Evolutionary conservation across 2,113 vertebrate genomes (phyloP).

Genomic region (Xiphias gladius): DNA sequence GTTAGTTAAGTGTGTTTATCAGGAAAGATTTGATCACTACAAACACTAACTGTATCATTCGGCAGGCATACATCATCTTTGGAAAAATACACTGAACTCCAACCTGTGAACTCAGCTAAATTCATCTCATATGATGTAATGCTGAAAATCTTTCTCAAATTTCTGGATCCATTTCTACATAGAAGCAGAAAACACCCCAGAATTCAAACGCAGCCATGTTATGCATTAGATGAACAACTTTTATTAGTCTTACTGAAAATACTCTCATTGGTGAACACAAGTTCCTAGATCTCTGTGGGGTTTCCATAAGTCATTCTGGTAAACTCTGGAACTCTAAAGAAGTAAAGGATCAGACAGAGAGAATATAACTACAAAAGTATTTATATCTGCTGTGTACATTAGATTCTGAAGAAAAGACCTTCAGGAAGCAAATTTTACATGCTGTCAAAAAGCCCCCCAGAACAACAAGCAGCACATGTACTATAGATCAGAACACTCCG

Average conservation of each 20-base stretch:
- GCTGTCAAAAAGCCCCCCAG: background rate
- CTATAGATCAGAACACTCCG: background rate
- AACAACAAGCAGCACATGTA: background rate
- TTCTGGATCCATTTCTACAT: background rate
- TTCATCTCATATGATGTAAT: background rate
- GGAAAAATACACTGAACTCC: background rate
- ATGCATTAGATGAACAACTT: background rate
- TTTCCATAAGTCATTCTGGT: background rate
- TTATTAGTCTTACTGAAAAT: background rate
- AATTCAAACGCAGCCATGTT: background rate
- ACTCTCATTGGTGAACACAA: too few species aligned
- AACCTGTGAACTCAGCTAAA: background rate
- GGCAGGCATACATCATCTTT: background rate
- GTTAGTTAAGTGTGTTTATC: background rate
- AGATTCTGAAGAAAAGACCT: background rate
- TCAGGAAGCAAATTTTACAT: too few species aligned
- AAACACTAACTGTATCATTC: too few species aligned
- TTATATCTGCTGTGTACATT: too few species aligned
- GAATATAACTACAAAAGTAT: too few species aligned
- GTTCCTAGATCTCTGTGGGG: background rate
- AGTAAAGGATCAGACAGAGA: background rate
- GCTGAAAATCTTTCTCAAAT: too few species aligned
- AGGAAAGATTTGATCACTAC: background rate
- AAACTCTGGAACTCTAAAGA: background rate
- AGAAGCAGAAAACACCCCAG: background rate